These are phyloP conservation scores for Lissocephala sabroskyi DNA, from an alignment of 2,888 invertebrate species.

Conservation along the genomic window DNA sequence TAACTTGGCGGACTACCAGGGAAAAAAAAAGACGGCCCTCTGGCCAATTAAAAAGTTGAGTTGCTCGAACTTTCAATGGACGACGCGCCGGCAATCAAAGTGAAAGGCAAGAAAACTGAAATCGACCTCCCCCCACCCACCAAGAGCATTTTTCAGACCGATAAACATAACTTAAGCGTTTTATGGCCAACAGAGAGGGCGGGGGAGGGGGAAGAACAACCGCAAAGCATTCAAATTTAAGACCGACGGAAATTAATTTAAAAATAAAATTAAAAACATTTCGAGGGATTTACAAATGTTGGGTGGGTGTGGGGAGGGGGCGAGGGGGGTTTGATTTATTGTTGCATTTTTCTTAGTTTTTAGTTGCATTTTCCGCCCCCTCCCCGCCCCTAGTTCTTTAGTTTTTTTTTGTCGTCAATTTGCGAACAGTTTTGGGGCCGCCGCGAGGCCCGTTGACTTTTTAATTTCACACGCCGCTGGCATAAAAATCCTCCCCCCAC, in stretches of 20 bases:
- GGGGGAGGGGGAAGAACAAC: no score
- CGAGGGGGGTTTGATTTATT: no score
- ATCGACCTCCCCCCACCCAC: constrained; percentile 12
- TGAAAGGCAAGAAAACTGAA: not conserved
- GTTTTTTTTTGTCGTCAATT: constrained; percentile 1
- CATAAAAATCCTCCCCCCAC: constrained; percentile 17
- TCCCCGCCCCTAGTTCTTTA: no score
- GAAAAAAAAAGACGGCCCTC: not conserved
- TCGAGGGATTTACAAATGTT: no score
- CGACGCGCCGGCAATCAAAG: no score
- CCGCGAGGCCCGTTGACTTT: constrained; percentile 23
- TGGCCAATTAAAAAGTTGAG: constrained; percentile 29
- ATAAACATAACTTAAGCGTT: no score
- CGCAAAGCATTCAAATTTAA: not conserved
- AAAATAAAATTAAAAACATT: constrained; percentile 2
- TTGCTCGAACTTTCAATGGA: no score
- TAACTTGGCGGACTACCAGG: not conserved
- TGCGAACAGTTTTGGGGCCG: constrained; percentile 7
- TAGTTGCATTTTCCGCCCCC: constrained; percentile 14
- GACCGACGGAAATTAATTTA: not conserved
- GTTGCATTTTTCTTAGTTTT: not conserved
- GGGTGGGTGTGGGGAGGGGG: no score
- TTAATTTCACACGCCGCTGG: constrained; percentile 53
- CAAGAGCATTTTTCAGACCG: constrained; percentile 15
- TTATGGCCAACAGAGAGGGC: no score